A percentile compares a stretch with the other conserved stretches of the same genome.
phyloP scores from a whole-genome alignment of 2,888 invertebrate species.

The Drosophila paramelanica region DNA sequence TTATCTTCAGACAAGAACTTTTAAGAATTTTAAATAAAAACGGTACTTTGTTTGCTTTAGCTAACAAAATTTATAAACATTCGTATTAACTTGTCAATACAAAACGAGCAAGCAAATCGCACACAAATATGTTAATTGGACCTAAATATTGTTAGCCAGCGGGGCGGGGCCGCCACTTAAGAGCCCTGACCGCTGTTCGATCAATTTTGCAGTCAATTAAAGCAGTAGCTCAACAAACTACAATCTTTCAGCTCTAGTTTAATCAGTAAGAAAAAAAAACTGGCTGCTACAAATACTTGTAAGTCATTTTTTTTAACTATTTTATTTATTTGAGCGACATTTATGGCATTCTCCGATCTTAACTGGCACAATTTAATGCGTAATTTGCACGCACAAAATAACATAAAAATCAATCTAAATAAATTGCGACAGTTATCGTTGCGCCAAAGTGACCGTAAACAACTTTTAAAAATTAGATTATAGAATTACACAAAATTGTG shows the following conservation, averaged over 20 bases:
- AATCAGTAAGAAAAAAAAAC: conserved; percentile 34
- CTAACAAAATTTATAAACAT: not conserved
- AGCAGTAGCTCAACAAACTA: conserved; percentile 41
- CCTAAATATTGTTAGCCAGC: conserved; percentile 32
- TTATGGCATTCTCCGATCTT: conserved; percentile 61
- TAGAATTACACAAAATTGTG: conserved; percentile 20
- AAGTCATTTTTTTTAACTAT: conserved; percentile 11
- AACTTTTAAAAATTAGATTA: conserved; percentile 32
- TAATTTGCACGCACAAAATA: conserved; percentile 62
- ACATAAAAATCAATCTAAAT: conserved; percentile 51
- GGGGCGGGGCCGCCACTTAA: conserved; percentile 43
- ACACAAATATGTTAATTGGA: conserved; percentile 49
- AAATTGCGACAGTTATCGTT: conserved; percentile 50
- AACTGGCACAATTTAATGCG: conserved; percentile 62
- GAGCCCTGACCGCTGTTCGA: conserved; percentile 39
- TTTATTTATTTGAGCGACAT: conserved; percentile 23
- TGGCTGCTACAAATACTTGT: conserved; percentile 26
- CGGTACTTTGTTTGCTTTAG: not conserved
- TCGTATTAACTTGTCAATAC: conserved; percentile 11
- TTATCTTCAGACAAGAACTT: too few species aligned
- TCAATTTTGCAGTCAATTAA: conserved; percentile 65
- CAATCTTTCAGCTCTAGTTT: conserved; percentile 36
- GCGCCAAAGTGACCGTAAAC: conserved; percentile 37
- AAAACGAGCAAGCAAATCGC: conserved; percentile 14
- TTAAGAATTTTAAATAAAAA: not conserved